Percentiles rank a stretch among this genome's conserved stretches.
Conservation (phyloP, 2,888 invertebrate species). For the Orthosia cruda region DNA sequence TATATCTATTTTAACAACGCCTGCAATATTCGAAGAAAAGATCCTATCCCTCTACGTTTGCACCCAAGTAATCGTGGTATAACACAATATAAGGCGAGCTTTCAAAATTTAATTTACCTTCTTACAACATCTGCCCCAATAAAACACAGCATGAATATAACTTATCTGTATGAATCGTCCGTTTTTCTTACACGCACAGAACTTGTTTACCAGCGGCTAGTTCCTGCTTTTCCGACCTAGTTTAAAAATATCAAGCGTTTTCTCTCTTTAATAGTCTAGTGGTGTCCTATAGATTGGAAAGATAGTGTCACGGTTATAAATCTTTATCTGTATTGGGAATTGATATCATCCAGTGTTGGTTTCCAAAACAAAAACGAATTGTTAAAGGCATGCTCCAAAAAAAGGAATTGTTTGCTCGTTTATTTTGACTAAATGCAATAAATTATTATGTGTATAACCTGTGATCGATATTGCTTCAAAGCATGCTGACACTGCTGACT, state of each 20-base stretch:
- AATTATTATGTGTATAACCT: too few species aligned
- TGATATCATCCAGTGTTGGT: too few species aligned
- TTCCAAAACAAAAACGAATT: too few species aligned
- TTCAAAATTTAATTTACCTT: neutral
- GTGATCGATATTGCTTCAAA: too few species aligned
- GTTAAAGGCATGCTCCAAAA: too few species aligned
- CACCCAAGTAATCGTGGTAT: too few species aligned
- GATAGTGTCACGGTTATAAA: conserved; percentile 26
- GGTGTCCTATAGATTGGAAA: conserved; percentile 46
- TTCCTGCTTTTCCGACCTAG: conserved; percentile 68
- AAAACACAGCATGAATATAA: conserved; percentile 17
- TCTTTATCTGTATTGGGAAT: neutral
- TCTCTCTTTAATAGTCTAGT: conserved; percentile 55
- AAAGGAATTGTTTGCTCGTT: too few species aligned
- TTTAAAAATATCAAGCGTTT: conserved; percentile 63
- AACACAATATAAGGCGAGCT: neutral
- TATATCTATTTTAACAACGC: too few species aligned
- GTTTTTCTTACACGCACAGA: conserved; percentile 51
- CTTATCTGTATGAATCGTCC: conserved; percentile 44
- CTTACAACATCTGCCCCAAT: neutral
- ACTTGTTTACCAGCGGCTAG: conserved; percentile 54
- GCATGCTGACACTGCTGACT: too few species aligned
- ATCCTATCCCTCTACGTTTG: too few species aligned
- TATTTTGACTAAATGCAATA: too few species aligned
- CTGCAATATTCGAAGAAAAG: too few species aligned